Evolutionary conservation across 2,888 invertebrate genomes (phyloP), one percentile per base, ranked within the genome.

Genomic region (Acanthosepion esculentum): DNA sequence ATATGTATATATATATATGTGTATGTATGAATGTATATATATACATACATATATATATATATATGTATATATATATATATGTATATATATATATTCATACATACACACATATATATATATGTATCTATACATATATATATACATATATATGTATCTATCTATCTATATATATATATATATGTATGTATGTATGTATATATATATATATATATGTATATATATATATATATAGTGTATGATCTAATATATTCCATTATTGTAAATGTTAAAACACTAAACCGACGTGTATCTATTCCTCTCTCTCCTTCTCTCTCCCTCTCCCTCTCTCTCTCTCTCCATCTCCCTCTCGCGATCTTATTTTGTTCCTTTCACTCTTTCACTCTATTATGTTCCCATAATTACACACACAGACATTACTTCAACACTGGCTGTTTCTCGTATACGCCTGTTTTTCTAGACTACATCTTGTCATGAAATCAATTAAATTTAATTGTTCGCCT

Each of bases 401-500:
- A 78, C 78, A 33, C 15, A 12, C n/a, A 33, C n/a, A 10, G 3
- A 78, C 12, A 1, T n/a, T 15, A 78, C 41, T 41, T 41, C 41
- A 78, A 78, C 78, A n/a, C 12, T 78, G 78, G 78, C 78, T 33
- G 33, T n/a, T 78, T 33, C n/a, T 78, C 33, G 78, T 78, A 78
- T 78, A 78, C 78, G 78, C 33, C n/a, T 78, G 78, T 78, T 78
- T 78, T 78, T n/a, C 18, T 78, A n/a, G n/a, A 15, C 78, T 78
- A 33, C n/a, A 33, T 78, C 78, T 78, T 78, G 78, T 78, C 78
- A 78, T 33, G 78, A n/a, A 78, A 78, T 78, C 78, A 78, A 78
- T 78, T 78, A 78, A 78, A 78, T n/a, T 78, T 78, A 78, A 78
- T 78, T 78, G 78, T 78, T 78, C 78, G 78, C 78, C 78, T 33